Evolutionary conservation across 2,888 invertebrate genomes (phyloP).

Genomic region (Pyrochroa serraticornis): DNA sequence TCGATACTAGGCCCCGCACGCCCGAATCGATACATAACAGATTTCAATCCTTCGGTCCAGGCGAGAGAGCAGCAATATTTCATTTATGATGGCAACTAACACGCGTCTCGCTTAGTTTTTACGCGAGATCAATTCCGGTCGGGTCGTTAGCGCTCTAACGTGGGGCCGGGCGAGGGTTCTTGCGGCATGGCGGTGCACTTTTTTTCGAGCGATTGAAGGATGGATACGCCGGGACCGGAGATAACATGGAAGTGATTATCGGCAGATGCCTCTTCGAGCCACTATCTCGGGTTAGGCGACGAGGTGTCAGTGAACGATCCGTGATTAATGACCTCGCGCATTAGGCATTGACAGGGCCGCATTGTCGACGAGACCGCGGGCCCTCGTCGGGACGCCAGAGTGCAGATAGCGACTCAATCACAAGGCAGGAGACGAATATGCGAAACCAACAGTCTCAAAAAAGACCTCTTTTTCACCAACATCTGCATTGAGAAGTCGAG

Average conservation of each 20-base stretch:
- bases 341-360: slow-evolving; percentile 55
- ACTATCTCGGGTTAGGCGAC: slow-evolving; percentile 49
- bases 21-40: slow-evolving; percentile 22
- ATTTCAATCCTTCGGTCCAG: slow-evolving; percentile 17
- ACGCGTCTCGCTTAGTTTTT: slow-evolving; percentile 40
- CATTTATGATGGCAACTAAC: slow-evolving; percentile 39
- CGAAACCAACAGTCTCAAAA: no score
- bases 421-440: not conserved
- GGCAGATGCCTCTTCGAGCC: slow-evolving; percentile 47
- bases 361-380: slow-evolving; percentile 46
- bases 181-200: slow-evolving; percentile 27
- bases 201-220: slow-evolving; percentile 38
- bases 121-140: slow-evolving; percentile 39
- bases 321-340: slow-evolving; percentile 57
- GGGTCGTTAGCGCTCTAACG: slow-evolving; percentile 36
- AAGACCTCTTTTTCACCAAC: no score
- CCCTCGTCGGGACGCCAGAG: not conserved
- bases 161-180: slow-evolving; percentile 27
- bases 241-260: slow-evolving; percentile 56
- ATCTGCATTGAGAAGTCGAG: no score
- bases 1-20: slow-evolving; percentile 3
- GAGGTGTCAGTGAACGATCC: slow-evolving; percentile 48
- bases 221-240: slow-evolving; percentile 38
- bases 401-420: no score
- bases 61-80: slow-evolving; percentile 37